phyloP scores from a whole-genome alignment of 92 coral and sea anemone genomes.

The Virgularia gustaviana region DNA sequence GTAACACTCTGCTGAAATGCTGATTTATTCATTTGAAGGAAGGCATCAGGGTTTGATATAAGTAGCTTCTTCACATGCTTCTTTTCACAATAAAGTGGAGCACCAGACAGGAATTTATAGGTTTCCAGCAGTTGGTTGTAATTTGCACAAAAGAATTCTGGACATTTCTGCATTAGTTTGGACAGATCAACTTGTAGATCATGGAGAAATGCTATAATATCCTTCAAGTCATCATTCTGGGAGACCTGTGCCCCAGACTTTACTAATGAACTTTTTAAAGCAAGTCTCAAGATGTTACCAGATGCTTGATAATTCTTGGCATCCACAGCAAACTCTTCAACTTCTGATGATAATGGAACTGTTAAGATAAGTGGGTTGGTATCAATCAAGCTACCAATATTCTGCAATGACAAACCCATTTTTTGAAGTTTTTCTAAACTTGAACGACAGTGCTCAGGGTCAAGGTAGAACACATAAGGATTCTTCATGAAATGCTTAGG shows the following conservation, averaged over 20 bases:
- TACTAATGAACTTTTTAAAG: conserved; percentile 54
- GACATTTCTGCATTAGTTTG: conserved; percentile 66
- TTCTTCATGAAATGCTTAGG: conserved; percentile 64
- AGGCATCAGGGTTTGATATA: conserved; percentile 71
- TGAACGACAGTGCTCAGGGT: conserved; percentile 43
- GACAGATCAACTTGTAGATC: conserved; percentile 83
- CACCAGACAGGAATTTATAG: conserved; percentile 68
- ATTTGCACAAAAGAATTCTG: conserved; percentile 65
- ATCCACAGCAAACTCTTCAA: conserved; percentile 45
- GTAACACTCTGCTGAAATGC: conserved; percentile 59
- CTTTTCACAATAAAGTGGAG: conserved; percentile 82
- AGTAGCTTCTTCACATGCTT: conserved; percentile 70
- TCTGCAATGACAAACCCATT: conserved; percentile 56
- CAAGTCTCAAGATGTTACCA: conserved; percentile 1
- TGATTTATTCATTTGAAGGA: conserved; percentile 64
- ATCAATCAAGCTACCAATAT: conserved; percentile 72
- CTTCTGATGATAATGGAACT: conserved; percentile 61
- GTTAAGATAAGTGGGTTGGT: conserved; percentile 65
- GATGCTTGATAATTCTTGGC: conserved; percentile 26
- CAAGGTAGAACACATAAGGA: conserved; percentile 78
- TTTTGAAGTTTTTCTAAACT: conserved; percentile 59
- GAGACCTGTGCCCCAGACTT: conserved; percentile 63
- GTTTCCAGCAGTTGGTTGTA: conserved; percentile 52
- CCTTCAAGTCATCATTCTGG: conserved; percentile 63
- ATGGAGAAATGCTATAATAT: conserved; percentile 61